phyloP scores from a whole-genome alignment of 92 coral and sea anemone genomes.

The Siderastrea radians region DNA sequence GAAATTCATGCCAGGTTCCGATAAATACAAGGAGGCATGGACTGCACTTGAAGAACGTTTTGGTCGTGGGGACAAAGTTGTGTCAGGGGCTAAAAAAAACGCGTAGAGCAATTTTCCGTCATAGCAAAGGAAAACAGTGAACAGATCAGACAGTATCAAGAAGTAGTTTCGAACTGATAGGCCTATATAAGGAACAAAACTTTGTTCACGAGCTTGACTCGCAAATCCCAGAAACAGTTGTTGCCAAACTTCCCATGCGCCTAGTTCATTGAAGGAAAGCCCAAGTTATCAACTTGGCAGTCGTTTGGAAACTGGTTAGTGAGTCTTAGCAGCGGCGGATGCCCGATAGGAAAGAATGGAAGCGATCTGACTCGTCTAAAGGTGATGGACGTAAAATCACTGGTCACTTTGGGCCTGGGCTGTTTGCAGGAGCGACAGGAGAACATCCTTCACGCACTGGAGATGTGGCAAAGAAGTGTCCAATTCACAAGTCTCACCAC shows the following conservation, averaged over 20 bases:
- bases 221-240: conserved; percentile 35
- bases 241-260: conserved; percentile 23
- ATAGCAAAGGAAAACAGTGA: conserved; percentile 3
- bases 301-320: conserved; percentile 13
- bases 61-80: conserved; percentile 24
- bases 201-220: conserved; percentile 33
- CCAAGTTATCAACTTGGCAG: conserved; percentile 15
- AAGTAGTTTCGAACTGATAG: conserved; percentile 27
- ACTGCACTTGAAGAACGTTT: conserved; percentile 24
- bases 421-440: conserved; percentile 3
- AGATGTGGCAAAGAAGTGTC: background rate
- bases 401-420: background rate
- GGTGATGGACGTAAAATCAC: background rate
- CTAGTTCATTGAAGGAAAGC: conserved; percentile 18
- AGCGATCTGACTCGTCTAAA: no score
- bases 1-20: conserved; percentile 49
- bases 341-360: no score
- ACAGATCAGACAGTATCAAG: conserved; percentile 37
- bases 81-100: conserved; percentile 6
- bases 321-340: conserved; percentile 10
- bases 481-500: conserved; percentile 4
- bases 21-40: conserved; percentile 24
- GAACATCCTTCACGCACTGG: background rate
- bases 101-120: conserved; percentile 14
- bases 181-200: conserved; percentile 30